Percentiles rank a stretch among this genome's conserved stretches.
Evolutionary conservation across 2,797 vertebrate genomes (phyloP).

Genomic region (Sebastes minor): DNA sequence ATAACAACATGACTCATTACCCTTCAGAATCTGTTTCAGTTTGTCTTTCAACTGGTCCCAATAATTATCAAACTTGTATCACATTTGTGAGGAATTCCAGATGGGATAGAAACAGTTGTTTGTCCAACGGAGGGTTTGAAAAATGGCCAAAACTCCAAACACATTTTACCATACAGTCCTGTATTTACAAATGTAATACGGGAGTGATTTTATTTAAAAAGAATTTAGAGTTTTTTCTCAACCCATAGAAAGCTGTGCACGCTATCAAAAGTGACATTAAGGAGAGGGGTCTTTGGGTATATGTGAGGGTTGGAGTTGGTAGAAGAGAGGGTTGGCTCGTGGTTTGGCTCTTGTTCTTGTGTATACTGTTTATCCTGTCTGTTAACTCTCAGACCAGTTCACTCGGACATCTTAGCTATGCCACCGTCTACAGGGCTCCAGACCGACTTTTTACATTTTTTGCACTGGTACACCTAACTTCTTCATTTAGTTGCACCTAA

Average conservation of each 20-base stretch:
- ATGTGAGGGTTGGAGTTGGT: too few relatives aligned
- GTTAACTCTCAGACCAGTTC: too few relatives aligned
- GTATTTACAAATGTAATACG: not conserved
- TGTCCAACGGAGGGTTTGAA: not conserved
- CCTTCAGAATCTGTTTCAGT: conserved; percentile 13
- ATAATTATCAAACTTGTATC: conserved; percentile 1
- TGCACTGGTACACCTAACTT: too few relatives aligned
- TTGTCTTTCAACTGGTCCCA: conserved; percentile 22
- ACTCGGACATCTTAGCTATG: too few relatives aligned
- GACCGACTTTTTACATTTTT: too few relatives aligned
- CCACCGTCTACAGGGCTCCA: too few relatives aligned
- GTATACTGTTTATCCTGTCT: too few relatives aligned
- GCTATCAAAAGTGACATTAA: not conserved
- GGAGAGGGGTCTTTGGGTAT: not conserved
- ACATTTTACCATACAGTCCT: too few relatives aligned
- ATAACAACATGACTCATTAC: conserved; percentile 9
- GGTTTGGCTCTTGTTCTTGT: too few relatives aligned
- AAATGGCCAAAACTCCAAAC: not conserved
- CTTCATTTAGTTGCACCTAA: too few relatives aligned
- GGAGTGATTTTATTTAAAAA: not conserved
- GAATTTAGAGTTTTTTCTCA: not conserved
- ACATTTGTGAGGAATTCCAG: not conserved
- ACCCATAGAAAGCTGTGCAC: not conserved
- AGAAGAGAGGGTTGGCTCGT: too few relatives aligned
- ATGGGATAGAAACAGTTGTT: not conserved